Percentiles rank a stretch among this genome's conserved stretches.
Evolutionary conservation across 1,140 invertebrate genomes (phyloP).

Genomic region (Mizuhopecten yessoensis): DNA sequence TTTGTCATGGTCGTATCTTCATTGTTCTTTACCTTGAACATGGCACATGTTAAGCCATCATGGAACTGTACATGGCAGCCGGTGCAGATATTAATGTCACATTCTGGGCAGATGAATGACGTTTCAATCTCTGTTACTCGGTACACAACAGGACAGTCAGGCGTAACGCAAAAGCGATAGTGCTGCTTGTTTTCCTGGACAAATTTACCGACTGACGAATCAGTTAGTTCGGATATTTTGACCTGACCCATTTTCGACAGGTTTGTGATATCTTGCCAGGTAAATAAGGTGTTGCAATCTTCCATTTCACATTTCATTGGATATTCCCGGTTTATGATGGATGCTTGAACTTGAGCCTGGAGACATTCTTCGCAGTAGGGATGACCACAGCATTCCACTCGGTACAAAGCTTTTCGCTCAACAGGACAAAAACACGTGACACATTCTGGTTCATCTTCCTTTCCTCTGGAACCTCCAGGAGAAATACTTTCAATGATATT

Average conservation of each 20-base stretch:
- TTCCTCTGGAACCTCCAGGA: neutral
- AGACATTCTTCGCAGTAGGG: constrained; percentile 76
- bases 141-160: constrained; percentile 76
- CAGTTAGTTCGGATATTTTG: constrained; percentile 54
- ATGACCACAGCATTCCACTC: constrained; percentile 78
- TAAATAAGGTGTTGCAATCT: constrained; percentile 60
- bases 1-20: neutral
- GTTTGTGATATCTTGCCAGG: constrained; percentile 67
- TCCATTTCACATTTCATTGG: constrained; percentile 73
- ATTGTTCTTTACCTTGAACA: neutral
- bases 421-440: constrained; percentile 75
- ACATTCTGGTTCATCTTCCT: constrained; percentile 69
- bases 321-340: constrained; percentile 62
- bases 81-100: constrained; percentile 69
- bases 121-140: constrained; percentile 59
- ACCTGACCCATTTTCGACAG: constrained; percentile 55
- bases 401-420: constrained; percentile 68
- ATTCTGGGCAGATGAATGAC: constrained; percentile 69
- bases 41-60: constrained; percentile 72
- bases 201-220: constrained; percentile 64
- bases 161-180: constrained; percentile 73
- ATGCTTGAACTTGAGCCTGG: constrained; percentile 60
- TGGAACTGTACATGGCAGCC: constrained; percentile 71
- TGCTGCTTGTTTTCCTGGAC: constrained; percentile 60
- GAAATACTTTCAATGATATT: neutral